These are phyloP conservation scores for Hyles lineata DNA, from an alignment of 2,888 invertebrate species.

Conservation along the genomic window DNA sequence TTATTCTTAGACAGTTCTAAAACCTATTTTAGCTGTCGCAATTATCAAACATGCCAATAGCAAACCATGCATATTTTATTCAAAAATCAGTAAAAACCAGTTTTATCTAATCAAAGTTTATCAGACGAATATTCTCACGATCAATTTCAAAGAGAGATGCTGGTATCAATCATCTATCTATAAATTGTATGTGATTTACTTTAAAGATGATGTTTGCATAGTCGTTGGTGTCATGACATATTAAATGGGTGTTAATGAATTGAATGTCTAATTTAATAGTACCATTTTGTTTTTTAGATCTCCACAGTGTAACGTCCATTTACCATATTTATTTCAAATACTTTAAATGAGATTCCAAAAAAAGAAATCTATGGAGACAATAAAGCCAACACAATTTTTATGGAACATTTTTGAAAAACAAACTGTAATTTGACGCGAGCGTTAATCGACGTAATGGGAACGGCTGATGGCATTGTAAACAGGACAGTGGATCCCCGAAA, in stretches of 20 bases:
- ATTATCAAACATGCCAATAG: not conserved
- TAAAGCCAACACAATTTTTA: too few relatives aligned
- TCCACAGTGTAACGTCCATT: too few relatives aligned
- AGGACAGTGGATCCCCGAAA: slow-evolving; percentile 44
- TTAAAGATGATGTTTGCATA: not conserved
- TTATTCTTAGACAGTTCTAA: too few relatives aligned
- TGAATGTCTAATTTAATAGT: too few relatives aligned
- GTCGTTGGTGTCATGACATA: too few relatives aligned
- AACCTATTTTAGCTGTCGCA: too few relatives aligned
- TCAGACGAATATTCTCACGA: slow-evolving; percentile 59
- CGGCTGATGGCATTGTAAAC: slow-evolving; percentile 60
- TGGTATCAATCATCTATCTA: slow-evolving; percentile 43
- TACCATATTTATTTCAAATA: too few relatives aligned
- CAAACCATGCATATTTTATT: not conserved
- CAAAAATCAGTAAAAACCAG: not conserved
- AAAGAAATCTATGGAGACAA: too few relatives aligned
- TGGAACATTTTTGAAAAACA: too few relatives aligned
- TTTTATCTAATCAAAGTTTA: slow-evolving; percentile 56
- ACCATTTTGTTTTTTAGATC: too few relatives aligned
- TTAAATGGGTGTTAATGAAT: too few relatives aligned
- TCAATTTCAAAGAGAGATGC: slow-evolving; percentile 45
- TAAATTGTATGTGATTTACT: slow-evolving; percentile 36
- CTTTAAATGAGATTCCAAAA: too few relatives aligned
- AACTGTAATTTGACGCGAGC: slow-evolving; percentile 37
- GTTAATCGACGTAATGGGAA: slow-evolving; percentile 60